These are phyloP conservation scores for Megathymus violae DNA, from an alignment of 1,140 invertebrate species.

Conservation along the genomic window DNA sequence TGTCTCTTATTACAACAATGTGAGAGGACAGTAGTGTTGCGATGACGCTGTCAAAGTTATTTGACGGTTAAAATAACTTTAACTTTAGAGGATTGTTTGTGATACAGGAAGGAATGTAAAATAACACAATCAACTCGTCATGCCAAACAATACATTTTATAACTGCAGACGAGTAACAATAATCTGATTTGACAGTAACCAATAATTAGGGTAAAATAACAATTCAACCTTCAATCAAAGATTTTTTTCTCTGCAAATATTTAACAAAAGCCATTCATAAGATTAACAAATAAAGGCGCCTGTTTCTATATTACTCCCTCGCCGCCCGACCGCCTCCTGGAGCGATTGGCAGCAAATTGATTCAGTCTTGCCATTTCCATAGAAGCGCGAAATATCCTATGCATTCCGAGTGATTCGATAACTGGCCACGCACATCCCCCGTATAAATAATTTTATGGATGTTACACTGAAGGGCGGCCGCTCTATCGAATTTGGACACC, in stretches of 20 bases:
- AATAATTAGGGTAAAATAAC: too few species aligned
- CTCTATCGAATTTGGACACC: constrained; percentile 57
- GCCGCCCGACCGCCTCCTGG: constrained; percentile 28
- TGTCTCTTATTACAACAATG: too few species aligned
- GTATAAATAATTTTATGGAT: constrained; percentile 70
- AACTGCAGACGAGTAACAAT: too few species aligned
- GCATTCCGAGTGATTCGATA: constrained; percentile 73
- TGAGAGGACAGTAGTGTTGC: too few species aligned
- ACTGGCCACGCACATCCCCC: constrained; percentile 55
- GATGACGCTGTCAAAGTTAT: too few species aligned
- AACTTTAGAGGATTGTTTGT: too few species aligned
- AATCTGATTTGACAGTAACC: too few species aligned
- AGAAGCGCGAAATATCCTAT: constrained; percentile 70
- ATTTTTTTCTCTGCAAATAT: constrained; percentile 4
- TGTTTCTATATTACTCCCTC: constrained; percentile 11
- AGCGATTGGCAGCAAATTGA: constrained; percentile 56
- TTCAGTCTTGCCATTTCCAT: constrained; percentile 47
- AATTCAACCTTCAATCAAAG: too few species aligned
- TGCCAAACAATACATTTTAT: too few species aligned
- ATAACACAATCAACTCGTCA: too few species aligned
- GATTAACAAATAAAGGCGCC: constrained; percentile 6
- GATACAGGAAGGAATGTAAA: too few species aligned
- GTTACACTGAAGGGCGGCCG: constrained; percentile 54
- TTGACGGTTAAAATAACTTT: too few species aligned
- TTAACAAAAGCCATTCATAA: constrained; percentile 9